Base-by-base conservation (phyloP, 2,888 invertebrate species). In the Eristalinus sepulchralis region DNA sequence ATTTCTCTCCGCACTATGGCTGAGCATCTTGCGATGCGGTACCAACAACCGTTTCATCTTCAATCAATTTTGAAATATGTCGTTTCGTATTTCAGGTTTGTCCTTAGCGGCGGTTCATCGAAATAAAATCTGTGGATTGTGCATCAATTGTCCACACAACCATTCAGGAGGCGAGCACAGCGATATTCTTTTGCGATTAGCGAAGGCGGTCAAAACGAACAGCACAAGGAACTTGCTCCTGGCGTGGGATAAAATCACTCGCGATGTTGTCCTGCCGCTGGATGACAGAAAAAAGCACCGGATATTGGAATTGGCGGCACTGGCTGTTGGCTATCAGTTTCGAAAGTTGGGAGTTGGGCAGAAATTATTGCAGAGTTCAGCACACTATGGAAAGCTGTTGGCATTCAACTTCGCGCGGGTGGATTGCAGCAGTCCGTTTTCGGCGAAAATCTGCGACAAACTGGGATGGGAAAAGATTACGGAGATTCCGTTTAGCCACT, bases 1-100 rank as follows among this genome's bases (percentile, higher is more conserved):
- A 8, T 81, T 72, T n/a, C 81, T 85, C 4, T 85, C 85, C 0
- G 76, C 62, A 2, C 24, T 85, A 4, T 85, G 85, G 85, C n/a
- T 85, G 5, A 68, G 76, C 1, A 72, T 81, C 9, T 47, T 85
- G 8, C 71, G 67, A 76, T 64, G 76, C 17, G 76, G 85, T 85
- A 72, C 4, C 3, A 22, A 11, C 6, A 31, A 53, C n/a, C 55
- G 9, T 60, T 1, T 6, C 17, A 27, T 5, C 5, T 22, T n/a
- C n/a, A n/a, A 17, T 2, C 6, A n/a, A 13, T 27, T n/a, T 2
- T 27, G 4, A 33, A 6, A 36, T 10, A 24, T 1, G 13, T 60
- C 5, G 0, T 2, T 24, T 2, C 24, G 22, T 24, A 6, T 59
- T 20, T 6, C 27, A 85, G 85, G 67, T 27, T n/a, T 85, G 31